phyloP scores from a whole-genome alignment of 2,113 vertebrate species.

The Cynoglossus semilaevis region DNA sequence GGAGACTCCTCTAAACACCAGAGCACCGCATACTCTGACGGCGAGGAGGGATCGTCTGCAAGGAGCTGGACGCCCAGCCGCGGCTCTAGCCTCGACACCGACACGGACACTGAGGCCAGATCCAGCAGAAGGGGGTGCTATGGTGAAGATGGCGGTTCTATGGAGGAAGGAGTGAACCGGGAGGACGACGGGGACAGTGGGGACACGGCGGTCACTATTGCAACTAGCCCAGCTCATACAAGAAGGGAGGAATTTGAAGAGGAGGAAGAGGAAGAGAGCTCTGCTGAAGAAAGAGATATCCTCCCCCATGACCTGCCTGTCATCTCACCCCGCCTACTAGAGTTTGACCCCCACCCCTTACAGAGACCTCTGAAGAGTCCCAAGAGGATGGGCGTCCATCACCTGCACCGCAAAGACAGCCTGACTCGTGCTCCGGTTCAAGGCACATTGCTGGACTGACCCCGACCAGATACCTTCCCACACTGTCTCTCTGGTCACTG shows the following conservation, averaged over 20 bases:
- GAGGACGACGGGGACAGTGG: slow-evolving; percentile 54
- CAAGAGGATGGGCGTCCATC: slow-evolving; percentile 96
- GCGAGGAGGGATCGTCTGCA: slow-evolving; percentile 80
- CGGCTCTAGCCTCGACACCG: slow-evolving; percentile 84
- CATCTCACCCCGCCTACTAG: slow-evolving; percentile 62
- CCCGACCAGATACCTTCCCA: slow-evolving; percentile 6
- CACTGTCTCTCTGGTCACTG: slow-evolving; percentile 20
- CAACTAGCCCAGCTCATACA: slow-evolving; percentile 33
- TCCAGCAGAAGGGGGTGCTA: slow-evolving; percentile 69
- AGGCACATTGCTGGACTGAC: slow-evolving; percentile 90
- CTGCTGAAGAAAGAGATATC: slow-evolving; percentile 78
- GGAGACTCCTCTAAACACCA: slow-evolving; percentile 7
- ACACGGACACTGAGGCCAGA: slow-evolving; percentile 73
- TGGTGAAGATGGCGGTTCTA: slow-evolving; percentile 55
- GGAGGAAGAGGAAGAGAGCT: slow-evolving; percentile 62
- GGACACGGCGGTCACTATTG: slow-evolving; percentile 53
- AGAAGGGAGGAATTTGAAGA: slow-evolving; percentile 52
- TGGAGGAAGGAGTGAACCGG: slow-evolving; percentile 68
- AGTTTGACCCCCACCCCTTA: slow-evolving; percentile 56
- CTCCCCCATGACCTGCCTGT: slow-evolving; percentile 72
- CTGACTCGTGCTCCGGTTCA: slow-evolving; percentile 94
- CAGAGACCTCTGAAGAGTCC: slow-evolving; percentile 87
- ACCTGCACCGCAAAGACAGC: slow-evolving; percentile 95
- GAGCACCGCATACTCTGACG: slow-evolving; percentile 71
- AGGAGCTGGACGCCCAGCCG: slow-evolving; percentile 84